Evolutionary conservation across 2,113 vertebrate genomes (phyloP).

Genomic region (Cyanoliseus patagonus): DNA sequence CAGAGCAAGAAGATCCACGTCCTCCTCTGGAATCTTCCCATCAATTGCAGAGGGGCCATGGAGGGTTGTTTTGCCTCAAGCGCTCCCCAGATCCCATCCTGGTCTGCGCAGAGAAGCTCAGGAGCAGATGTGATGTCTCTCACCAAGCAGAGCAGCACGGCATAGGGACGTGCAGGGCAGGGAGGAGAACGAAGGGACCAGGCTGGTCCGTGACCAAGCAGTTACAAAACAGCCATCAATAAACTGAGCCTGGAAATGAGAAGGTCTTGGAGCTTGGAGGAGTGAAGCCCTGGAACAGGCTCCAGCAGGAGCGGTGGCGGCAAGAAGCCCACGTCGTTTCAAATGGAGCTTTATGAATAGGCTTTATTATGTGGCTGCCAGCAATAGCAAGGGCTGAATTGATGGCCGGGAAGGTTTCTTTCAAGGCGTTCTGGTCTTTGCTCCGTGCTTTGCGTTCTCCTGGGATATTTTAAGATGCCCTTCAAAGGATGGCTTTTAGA

Average conservation of each 20-base stretch:
- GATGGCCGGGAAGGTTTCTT: not conserved
- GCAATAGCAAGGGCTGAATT: not conserved
- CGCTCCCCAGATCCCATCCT: fast-evolving
- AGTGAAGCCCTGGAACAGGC: not conserved
- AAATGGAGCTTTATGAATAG: conserved; percentile 21
- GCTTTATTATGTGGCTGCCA: conserved; percentile 36
- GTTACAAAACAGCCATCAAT: not conserved
- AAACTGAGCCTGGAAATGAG: not conserved
- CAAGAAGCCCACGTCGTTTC: not conserved
- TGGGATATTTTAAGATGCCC: conserved; percentile 10
- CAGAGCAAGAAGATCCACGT: not conserved
- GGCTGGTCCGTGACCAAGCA: not conserved
- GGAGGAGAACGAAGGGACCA: not conserved
- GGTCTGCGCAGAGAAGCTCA: fast-evolving
- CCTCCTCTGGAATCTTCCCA: not conserved
- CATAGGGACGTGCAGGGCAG: fast-evolving
- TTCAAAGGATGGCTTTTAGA: conserved; percentile 4
- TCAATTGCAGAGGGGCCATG: fast-evolving
- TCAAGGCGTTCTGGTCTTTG: not conserved
- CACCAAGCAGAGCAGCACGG: not conserved
- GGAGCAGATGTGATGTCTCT: fast-evolving
- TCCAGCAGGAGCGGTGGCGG: not conserved
- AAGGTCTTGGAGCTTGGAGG: not conserved
- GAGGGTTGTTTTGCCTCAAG: not conserved
- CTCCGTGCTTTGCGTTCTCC: not conserved